Conservation (phyloP, 2,888 invertebrate genomes). For the Plagodis pulveraria region DNA sequence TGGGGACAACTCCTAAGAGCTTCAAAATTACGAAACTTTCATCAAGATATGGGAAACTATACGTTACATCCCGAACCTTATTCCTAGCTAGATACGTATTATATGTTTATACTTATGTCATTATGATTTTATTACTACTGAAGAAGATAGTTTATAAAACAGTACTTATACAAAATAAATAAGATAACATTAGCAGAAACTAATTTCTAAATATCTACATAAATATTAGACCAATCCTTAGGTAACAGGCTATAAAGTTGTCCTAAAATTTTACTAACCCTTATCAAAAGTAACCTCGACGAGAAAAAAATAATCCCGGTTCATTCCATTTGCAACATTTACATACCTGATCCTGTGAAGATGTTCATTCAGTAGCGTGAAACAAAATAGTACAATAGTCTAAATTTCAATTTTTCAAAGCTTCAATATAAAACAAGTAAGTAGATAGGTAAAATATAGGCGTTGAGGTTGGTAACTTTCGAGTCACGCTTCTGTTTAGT, state of each 20-base stretch:
- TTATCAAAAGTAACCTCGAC: constrained; percentile 18
- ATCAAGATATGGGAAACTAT: constrained; percentile 14
- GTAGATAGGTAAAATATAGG: constrained; percentile 11
- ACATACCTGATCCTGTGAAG: constrained; percentile 77
- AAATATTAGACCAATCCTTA: constrained; percentile 15
- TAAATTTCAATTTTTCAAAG: constrained; percentile 9
- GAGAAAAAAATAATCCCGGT: constrained; percentile 26
- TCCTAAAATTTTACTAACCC: constrained; percentile 18
- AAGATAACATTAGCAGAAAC: constrained; percentile 37
- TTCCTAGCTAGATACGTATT: constrained; percentile 12
- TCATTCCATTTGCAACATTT: constrained; percentile 30
- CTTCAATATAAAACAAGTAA: constrained; percentile 28
- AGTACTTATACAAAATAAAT: constrained; percentile 13
- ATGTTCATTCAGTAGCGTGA: constrained; percentile 54
- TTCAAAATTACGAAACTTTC: constrained; percentile 18
- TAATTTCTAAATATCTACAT: constrained; percentile 37
- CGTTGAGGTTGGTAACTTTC: constrained; percentile 51
- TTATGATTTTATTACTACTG: constrained; percentile 21
- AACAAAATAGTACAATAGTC: constrained; percentile 55
- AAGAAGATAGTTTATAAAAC: constrained; percentile 30
- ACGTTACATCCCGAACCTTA: constrained; percentile 10
- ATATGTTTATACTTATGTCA: constrained; percentile 5
- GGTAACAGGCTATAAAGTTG: constrained; percentile 1
- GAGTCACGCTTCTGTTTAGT: constrained; percentile 64
- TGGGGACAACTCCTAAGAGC: constrained; percentile 45